phyloP scores from a whole-genome alignment of 35 echinoderm and acorn worm species.

The Apostichopus japonicus region DNA sequence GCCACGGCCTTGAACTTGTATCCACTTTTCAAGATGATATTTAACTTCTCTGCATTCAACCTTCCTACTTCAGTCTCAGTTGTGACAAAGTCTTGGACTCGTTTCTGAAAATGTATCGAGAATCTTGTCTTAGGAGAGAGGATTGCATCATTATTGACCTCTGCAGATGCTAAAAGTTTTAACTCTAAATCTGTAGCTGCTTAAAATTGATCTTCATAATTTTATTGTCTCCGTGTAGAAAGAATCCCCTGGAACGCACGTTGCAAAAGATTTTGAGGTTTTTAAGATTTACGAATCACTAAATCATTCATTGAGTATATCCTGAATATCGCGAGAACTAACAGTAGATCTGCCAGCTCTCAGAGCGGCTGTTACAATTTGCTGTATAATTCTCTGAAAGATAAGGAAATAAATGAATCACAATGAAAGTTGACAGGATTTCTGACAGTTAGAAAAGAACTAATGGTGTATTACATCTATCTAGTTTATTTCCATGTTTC shows the following conservation, averaged over 20 bases:
- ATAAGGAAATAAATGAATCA: background rate
- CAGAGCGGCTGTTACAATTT: slow-evolving; percentile 34
- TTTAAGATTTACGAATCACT: background rate
- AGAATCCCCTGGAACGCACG: too few species aligned
- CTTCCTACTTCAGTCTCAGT: background rate
- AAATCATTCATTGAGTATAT: slow-evolving; percentile 4
- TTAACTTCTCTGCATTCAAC: slow-evolving; percentile 11
- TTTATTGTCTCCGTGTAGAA: too few species aligned
- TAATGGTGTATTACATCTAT: too few species aligned
- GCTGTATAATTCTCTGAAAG: slow-evolving; percentile 37
- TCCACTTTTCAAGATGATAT: slow-evolving; percentile 34
- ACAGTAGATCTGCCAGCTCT: slow-evolving; percentile 28
- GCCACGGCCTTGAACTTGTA: slow-evolving; percentile 38
- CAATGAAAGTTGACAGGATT: too few species aligned
- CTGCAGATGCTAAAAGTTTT: too few species aligned
- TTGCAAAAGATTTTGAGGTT: too few species aligned
- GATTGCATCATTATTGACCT: too few species aligned
- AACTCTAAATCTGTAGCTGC: too few species aligned
- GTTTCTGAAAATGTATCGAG: slow-evolving; percentile 40
- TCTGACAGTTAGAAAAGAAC: too few species aligned
- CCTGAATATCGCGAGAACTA: slow-evolving; percentile 20
- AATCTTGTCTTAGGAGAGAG: slow-evolving; percentile 12
- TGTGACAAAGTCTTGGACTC: slow-evolving; percentile 20
- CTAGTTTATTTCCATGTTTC: too few species aligned
- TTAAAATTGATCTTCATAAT: too few species aligned